Evolutionary conservation across 1,140 invertebrate species (phyloP).

Genomic region (Drosophila sulfurigaster): DNA sequence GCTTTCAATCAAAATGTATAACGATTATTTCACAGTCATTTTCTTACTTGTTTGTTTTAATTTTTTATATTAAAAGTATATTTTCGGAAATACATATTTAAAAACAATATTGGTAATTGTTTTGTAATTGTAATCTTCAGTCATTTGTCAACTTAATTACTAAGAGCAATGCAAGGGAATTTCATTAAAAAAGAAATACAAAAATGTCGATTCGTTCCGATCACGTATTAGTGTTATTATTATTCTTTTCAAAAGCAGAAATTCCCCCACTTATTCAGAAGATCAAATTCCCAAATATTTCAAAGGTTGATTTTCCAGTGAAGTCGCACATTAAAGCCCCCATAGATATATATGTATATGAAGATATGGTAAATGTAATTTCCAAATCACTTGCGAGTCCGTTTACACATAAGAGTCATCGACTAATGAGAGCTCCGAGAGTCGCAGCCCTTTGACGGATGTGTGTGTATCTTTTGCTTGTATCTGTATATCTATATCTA

Average conservation of each 20-base stretch:
- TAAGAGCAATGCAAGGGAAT: neutral
- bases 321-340: constrained; percentile 49
- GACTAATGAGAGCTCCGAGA: constrained; percentile 68
- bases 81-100: too few relatives aligned
- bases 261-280: constrained; percentile 48
- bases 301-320: constrained; percentile 42
- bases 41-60: too few relatives aligned
- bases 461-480: constrained; percentile 50
- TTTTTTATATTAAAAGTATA: too few relatives aligned
- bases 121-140: neutral
- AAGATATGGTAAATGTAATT: constrained; percentile 57
- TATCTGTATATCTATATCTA: constrained; percentile 30
- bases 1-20: too few relatives aligned
- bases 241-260: constrained; percentile 3
- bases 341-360: too few relatives aligned
- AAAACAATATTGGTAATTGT: too few relatives aligned
- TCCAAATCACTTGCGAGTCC: constrained; percentile 55
- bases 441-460: constrained; percentile 60
- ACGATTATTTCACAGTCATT: too few relatives aligned
- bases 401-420: constrained; percentile 60
- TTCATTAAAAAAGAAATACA: neutral
- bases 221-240: constrained; percentile 10
- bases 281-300: constrained; percentile 53
- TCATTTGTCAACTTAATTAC: neutral
- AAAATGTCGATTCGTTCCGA: neutral